Conservation (phyloP, 2,113 vertebrate genomes). For the Cyprinodon tularosa region DNA sequence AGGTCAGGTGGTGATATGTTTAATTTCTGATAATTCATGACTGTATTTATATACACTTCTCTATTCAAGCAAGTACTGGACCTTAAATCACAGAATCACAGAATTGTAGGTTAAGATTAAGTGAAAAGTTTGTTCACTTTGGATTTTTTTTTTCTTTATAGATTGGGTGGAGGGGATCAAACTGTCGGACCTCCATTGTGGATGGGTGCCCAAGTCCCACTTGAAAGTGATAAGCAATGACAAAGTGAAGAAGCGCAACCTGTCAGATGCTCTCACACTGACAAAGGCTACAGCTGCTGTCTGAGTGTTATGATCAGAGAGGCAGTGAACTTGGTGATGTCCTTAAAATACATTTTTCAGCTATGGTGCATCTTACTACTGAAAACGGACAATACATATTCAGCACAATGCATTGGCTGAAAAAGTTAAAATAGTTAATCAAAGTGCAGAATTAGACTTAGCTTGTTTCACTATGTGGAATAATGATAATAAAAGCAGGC, state of each 20-base stretch:
- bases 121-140: not conserved
- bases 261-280: slow-evolving; percentile 89
- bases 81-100: not conserved
- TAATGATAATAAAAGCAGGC: slow-evolving; percentile 9
- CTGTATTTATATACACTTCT: no score
- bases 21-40: not conserved
- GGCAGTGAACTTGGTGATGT: not conserved
- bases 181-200: slow-evolving; percentile 89
- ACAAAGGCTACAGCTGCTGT: slow-evolving; percentile 83
- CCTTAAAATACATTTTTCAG: not conserved
- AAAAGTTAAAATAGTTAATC: slow-evolving; percentile 18
- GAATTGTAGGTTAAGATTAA: not conserved
- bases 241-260: slow-evolving; percentile 84
- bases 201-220: slow-evolving; percentile 89
- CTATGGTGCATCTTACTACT: slow-evolving; percentile 3
- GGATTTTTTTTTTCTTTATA: slow-evolving; percentile 52
- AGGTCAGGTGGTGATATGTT: not conserved
- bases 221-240: slow-evolving; percentile 88
- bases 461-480: slow-evolving; percentile 21
- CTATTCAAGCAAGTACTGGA: no score
- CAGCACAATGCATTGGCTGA: slow-evolving; percentile 6
- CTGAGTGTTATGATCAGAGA: slow-evolving; percentile 28
- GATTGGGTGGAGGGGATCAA: slow-evolving; percentile 94
- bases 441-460: slow-evolving; percentile 12
- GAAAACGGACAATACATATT: slow-evolving; percentile 27